Conservation (phyloP, 2,113 vertebrate genomes). For the Heteronetta atricapilla region DNA sequence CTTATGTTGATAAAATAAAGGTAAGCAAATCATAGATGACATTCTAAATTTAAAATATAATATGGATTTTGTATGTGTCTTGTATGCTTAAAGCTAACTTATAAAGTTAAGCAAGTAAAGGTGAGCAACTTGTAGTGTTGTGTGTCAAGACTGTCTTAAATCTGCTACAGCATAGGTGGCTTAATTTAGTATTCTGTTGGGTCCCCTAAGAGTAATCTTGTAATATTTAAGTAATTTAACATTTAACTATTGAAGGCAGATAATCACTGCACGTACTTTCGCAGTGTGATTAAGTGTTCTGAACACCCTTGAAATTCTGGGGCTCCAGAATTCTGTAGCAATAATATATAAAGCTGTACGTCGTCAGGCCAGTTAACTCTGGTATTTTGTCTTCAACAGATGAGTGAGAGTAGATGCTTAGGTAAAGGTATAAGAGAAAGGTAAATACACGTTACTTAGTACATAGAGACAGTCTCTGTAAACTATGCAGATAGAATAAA, state of each 20-base stretch:
- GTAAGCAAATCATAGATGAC: background rate
- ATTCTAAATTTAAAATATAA: background rate
- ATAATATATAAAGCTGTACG: fast-evolving
- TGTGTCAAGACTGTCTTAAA: background rate
- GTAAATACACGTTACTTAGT: background rate
- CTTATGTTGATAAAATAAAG: background rate
- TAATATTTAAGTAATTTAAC: background rate
- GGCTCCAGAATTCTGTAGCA: too few relatives aligned
- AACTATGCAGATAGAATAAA: background rate
- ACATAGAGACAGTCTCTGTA: too few relatives aligned
- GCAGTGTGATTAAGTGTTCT: background rate
- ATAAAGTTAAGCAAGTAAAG: too few relatives aligned
- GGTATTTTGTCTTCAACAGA: background rate
- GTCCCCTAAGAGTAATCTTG: background rate
- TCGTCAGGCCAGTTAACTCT: fast-evolving
- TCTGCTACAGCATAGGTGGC: background rate
- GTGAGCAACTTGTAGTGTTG: background rate
- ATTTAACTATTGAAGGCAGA: background rate
- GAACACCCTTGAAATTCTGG: fast-evolving
- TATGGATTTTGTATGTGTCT: background rate
- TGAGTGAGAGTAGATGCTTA: background rate
- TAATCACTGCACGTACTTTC: background rate
- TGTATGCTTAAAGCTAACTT: background rate
- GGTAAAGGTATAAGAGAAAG: background rate
- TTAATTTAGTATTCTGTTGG: background rate